Evolutionary conservation across 2,888 invertebrate species (phyloP).

Genomic region (Pandemis corylana): DNA sequence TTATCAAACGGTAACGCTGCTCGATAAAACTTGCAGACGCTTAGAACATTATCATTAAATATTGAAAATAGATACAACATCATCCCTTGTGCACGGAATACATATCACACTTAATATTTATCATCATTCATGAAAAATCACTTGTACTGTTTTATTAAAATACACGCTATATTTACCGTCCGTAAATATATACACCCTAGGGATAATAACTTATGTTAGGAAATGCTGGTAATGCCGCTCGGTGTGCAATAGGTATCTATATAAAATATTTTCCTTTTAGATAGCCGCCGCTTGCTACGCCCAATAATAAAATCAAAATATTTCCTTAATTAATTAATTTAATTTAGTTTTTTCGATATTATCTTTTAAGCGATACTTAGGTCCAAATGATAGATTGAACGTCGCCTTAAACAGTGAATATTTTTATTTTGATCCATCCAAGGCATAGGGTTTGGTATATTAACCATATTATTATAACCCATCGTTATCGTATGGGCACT

Average conservation of each 20-base stretch:
- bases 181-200: constrained; percentile 53
- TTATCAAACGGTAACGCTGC: constrained; percentile 14
- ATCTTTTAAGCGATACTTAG: no score
- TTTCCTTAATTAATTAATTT: neutral
- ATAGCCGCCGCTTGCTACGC: constrained; percentile 38
- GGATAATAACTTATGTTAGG: constrained; percentile 69
- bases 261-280: constrained; percentile 51
- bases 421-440: no score
- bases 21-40: constrained; percentile 25
- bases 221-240: constrained; percentile 55
- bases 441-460: no score
- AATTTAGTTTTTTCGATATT: neutral
- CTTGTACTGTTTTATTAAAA: constrained; percentile 68
- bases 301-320: neutral
- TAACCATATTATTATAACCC: no score
- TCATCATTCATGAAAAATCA: constrained; percentile 50
- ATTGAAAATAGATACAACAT: constrained; percentile 49
- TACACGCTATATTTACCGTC: constrained; percentile 50
- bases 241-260: constrained; percentile 54
- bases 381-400: no score
- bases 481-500: no score
- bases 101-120: constrained; percentile 48
- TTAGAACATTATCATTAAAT: constrained; percentile 36
- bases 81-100: constrained; percentile 56
- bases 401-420: no score